These are phyloP conservation scores for Steromphala cineraria DNA, from an alignment of 2,888 invertebrate genomes.

Conservation along the genomic window DNA sequence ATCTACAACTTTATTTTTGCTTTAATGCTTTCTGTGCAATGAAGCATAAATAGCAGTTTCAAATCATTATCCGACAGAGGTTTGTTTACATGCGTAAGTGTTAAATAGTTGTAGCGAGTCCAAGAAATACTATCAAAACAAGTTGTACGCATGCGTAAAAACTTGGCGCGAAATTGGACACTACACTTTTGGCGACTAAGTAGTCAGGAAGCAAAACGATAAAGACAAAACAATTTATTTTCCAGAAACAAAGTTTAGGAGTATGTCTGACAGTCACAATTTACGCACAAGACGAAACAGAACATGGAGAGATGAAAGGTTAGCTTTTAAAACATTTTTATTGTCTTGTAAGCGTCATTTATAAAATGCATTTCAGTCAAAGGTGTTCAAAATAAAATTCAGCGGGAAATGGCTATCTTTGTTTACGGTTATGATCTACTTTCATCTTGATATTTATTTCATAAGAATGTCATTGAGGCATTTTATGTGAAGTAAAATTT, in stretches of 20 bases:
- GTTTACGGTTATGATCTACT: not conserved
- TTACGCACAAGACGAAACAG: slow-evolving; percentile 6
- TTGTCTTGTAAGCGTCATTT: no score
- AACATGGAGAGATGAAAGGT: slow-evolving; percentile 10
- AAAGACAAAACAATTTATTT: not conserved
- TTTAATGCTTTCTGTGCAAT: not conserved
- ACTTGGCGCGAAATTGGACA: slow-evolving; percentile 52
- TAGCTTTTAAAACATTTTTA: not conserved
- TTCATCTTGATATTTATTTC: not conserved
- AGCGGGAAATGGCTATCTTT: slow-evolving; percentile 1
- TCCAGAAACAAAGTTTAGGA: slow-evolving; percentile 7
- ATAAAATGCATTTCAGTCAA: no score
- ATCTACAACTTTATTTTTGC: no score
- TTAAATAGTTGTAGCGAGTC: not conserved
- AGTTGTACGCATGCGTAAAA: slow-evolving; percentile 43
- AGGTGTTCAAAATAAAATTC: not conserved
- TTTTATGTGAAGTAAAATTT: no score
- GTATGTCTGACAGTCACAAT: slow-evolving; percentile 17
- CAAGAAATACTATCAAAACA: not conserved
- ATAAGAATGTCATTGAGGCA: no score
- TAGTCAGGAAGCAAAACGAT: not conserved
- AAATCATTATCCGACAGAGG: not conserved
- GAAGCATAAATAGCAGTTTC: not conserved
- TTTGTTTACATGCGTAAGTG: slow-evolving; percentile 1
- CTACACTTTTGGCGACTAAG: slow-evolving; percentile 32